Base-by-base conservation (phyloP, 2,797 vertebrate species). In the Eulemur rubriventer region DNA sequence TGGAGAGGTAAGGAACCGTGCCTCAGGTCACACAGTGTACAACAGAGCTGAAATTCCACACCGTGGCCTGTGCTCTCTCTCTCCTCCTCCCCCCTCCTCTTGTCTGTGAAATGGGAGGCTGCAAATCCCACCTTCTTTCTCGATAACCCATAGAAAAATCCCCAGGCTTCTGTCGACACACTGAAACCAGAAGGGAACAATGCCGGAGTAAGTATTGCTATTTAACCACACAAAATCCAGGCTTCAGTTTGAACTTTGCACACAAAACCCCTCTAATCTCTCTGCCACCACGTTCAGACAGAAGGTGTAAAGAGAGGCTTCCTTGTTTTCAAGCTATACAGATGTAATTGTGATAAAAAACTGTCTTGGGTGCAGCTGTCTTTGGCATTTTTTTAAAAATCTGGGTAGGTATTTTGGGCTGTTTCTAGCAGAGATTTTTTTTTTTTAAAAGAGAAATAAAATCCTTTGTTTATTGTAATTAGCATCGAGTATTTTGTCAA, bases 401-500 rank as follows among this genome's bases (percentile, higher is more conserved):
- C 67, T 18, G 8, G 14, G 81, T 87, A 72, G 86, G 76, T 84
- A 94, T 95, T 92, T 97, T 59, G 76, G 80, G 41, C 91, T 96
- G 59, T 75, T 97, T 97, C 94, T 83, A 35, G 55, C 38, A 97
- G 35, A 96, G 22, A 95, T 87, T 59, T 86, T 63, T 83, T 95
- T 80, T 50, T 85, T 88, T 70, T 70, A 92, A 76, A 59, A 80
- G 38, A 79, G 82, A 86, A 96, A 94, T 57, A 84, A 98, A 98
- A 98, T 96, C 90, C 69, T 97, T 96, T 55, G 26, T 94, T 2
- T 0, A 69, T 91, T 6, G 0, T 91, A 84, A 96, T 55, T 97
- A 95, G 73, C 69, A 92, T 65, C 61, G 43, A 97, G 91, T 50
- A 95, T 97, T 94, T 96, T 98, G 83, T 98, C 96, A 97, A 97